phyloP scores from a whole-genome alignment of 1,140 invertebrate species.

The Gonatopus flavifemur region DNA sequence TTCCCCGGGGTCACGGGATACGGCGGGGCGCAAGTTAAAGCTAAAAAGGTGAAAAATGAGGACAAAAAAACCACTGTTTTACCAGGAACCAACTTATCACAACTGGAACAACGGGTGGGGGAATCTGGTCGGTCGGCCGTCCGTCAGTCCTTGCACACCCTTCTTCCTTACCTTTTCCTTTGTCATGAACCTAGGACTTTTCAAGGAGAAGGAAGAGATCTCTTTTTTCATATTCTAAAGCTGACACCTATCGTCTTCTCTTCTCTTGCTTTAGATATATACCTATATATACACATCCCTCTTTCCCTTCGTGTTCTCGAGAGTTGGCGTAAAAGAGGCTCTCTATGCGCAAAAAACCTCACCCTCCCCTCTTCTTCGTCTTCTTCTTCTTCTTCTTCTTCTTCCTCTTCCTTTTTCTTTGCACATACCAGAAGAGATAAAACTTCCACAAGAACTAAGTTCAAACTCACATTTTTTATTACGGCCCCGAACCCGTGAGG shows the following conservation, averaged over 20 bases:
- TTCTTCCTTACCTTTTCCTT: conserved; percentile 27
- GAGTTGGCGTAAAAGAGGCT: conserved; percentile 25
- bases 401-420: too few relatives aligned
- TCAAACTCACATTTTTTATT: conserved; percentile 27
- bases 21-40: conserved; percentile 17
- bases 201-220: conserved; percentile 31
- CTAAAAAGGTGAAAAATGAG: conserved; percentile 38
- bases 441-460: conserved; percentile 28
- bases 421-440: conserved; percentile 12
- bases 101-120: too few relatives aligned
- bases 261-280: too few relatives aligned
- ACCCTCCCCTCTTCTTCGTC: too few relatives aligned
- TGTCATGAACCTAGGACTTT: conserved; percentile 40
- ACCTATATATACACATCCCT: too few relatives aligned
- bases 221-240: conserved; percentile 40
- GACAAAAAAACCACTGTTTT: conserved; percentile 33
- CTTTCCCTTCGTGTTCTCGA: background rate
- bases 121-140: conserved; percentile 26
- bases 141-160: too few relatives aligned
- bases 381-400: too few relatives aligned
- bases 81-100: conserved; percentile 31
- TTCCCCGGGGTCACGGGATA: conserved; percentile 13
- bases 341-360: conserved; percentile 33
- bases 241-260: conserved; percentile 25
- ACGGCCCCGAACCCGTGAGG: conserved; percentile 6